Conservation (phyloP, 2,797 vertebrate species). For the Pithecia hirsuta region DNA sequence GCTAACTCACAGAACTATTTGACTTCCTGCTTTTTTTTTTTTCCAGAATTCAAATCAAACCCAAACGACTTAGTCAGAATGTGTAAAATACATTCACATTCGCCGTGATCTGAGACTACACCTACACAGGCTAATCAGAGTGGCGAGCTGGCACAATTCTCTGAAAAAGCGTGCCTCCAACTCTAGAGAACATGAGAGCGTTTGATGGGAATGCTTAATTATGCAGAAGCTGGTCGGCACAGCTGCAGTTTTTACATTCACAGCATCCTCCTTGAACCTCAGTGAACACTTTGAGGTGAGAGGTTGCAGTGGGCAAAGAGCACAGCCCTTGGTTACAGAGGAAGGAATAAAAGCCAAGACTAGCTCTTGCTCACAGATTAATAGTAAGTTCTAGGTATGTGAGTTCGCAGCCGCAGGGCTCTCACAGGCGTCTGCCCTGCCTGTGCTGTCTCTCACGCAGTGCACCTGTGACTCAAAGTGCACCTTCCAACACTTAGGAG, state of each 20-base stretch:
- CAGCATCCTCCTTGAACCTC: neutral
- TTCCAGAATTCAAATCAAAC: conserved; percentile 71
- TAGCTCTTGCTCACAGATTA: neutral
- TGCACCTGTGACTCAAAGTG: neutral
- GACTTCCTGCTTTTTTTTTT: conserved; percentile 66
- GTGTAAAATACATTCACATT: neutral
- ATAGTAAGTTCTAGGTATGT: neutral
- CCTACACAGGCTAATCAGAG: neutral
- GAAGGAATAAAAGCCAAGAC: neutral
- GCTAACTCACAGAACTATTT: conserved; percentile 57
- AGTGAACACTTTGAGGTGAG: neutral
- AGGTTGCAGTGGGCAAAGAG: neutral
- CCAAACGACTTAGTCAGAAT: conserved; percentile 49
- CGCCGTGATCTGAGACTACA: neutral
- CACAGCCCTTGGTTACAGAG: neutral
- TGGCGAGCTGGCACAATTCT: neutral
- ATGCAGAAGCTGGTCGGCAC: neutral
- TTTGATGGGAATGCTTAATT: neutral
- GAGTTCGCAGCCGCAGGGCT: neutral
- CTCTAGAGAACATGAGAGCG: neutral
- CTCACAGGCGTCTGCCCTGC: neutral
- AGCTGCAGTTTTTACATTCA: neutral
- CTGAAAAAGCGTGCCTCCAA: neutral
- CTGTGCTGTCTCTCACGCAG: too few species aligned
- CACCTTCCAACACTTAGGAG: neutral